Base-by-base conservation (phyloP, 2,113 vertebrate species). In the Eurystomus gularis region DNA sequence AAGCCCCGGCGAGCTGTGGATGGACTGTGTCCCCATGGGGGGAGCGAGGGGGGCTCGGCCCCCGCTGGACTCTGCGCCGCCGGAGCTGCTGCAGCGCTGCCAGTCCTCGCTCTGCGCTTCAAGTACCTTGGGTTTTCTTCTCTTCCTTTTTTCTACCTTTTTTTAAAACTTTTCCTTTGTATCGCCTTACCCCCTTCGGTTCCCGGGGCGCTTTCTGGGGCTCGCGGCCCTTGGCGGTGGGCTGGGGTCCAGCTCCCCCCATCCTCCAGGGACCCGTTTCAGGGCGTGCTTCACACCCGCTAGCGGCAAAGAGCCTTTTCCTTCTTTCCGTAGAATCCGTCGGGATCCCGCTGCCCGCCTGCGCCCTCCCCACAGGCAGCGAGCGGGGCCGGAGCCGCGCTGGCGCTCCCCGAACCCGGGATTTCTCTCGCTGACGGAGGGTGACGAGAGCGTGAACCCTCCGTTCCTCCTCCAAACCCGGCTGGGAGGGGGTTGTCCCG, bases 11-110 rank as follows among this genome's bases (percentile, higher is more conserved):
- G 65, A 62, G 62, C 85, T 95, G 72, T 69, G 65, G 76, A 95
- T 46, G 96, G 97, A 97, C 96, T 87, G 70, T 81, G 40, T 69
- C 98, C 98, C 98, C 18, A 28, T 62, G 16, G 78, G 72, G n/a
- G n/a, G n/a, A n/a, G n/a, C n/a, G n/a, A 89, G 61, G 61, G 77
- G 88, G 88, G 77, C 31, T 29, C 39, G 0, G 26, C 69, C 84
- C 73, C 55, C 76, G 76, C 86, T 72, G 82, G 89, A 90, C 91
- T 94, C 85, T 64, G 93, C 77, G 58, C 94, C 95, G 49, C 84
- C 90, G 39, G 93, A 93, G 97, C 44, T 77, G 85, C 96, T 94
- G 92, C 70, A 46, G 57, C 16, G 69, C 86, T 66, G 85, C 46
- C 49, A 83, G 46, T 68, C 88, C 93, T 95, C 80, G 91, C 85